Evolutionary conservation across 2,113 vertebrate species (phyloP), one percentile per base, ranked within the genome.

Genomic region (Proteles cristata): DNA sequence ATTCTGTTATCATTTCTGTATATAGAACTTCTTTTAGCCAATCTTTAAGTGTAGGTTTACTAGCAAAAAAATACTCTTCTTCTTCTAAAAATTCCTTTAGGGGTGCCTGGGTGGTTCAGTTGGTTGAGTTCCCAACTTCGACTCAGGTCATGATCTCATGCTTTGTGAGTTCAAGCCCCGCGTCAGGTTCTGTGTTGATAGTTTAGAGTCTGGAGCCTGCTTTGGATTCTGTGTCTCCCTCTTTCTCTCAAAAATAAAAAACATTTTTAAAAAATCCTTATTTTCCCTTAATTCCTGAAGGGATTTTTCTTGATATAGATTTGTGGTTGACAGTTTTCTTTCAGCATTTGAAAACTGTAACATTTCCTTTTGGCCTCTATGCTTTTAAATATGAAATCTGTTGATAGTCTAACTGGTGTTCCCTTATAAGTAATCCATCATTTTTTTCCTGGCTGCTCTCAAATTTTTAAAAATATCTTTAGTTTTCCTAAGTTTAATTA

Each of bases 401-500:
- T 92, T 88, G 48, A 79, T 31, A 87, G 39, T 83, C 8, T 28
- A 83, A 88, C 35, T 95, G 63, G 3, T 90, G 14, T 90, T 92
- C 11, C 8, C 66, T 39, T 87, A 31, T 48, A 92, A 92, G 31
- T 58, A 92, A 92, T 89, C 17, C 14, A 94, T 68, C n/a, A 69
- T 73, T 79, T 86, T 35, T 25, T n/a, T 26, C 73, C 8, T 73
- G 68, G 35, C 14, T 90, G 81, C 45, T 87, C 71, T 95, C 43
- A 96, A 89, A 77, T 89, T 77, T 88, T 50, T 11, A 50, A 76
- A 45, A 45, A 45, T 76, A 88, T 45, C 7, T 74, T 84, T 71
- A 87, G 21, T 86, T 91, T 92, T 94, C 35, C 87, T 68, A 86
- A 94, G 39, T 82, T 83, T 94, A 88, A 94, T 90, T 94, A 83